Conservation (phyloP, 2,888 invertebrate species). For the Yponomeuta sedellus region DNA sequence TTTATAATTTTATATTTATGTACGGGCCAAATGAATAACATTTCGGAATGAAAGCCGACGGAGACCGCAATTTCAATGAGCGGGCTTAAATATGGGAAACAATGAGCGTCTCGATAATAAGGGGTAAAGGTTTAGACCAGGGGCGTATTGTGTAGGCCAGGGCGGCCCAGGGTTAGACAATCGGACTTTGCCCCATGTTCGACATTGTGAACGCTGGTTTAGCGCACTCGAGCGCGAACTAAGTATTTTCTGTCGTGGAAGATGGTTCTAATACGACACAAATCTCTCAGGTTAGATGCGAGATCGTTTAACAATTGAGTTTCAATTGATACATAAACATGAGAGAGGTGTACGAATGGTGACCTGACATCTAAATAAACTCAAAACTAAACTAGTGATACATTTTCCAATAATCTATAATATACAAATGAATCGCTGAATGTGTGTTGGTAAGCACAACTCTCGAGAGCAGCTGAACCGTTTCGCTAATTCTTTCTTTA, state of each 20-base stretch:
- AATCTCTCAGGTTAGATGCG: constrained; percentile 35
- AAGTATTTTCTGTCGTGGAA: constrained; percentile 44
- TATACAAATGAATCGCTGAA: too few species aligned
- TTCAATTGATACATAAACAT: constrained; percentile 20
- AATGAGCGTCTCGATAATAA: constrained; percentile 67
- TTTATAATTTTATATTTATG: constrained; percentile 2
- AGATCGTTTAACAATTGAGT: constrained; percentile 60
- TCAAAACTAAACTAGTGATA: too few species aligned
- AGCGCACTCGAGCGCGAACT: constrained; percentile 52
- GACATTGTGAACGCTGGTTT: constrained; percentile 52
- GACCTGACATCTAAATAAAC: background rate
- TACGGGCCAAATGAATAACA: constrained; percentile 18
- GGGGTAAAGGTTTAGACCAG: constrained; percentile 56
- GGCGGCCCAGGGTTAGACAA: constrained; percentile 45
- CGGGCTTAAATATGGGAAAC: constrained; percentile 66
- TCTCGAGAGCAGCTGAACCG: too few species aligned
- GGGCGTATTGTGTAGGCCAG: constrained; percentile 25
- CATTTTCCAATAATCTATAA: too few species aligned
- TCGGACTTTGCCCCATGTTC: constrained; percentile 44
- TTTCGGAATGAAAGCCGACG: constrained; percentile 38
- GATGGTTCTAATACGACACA: constrained; percentile 49
- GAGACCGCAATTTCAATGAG: constrained; percentile 35
- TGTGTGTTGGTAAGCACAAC: too few species aligned
- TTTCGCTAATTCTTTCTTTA: too few species aligned
- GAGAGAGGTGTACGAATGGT: background rate